Percentiles rank a stretch among this genome's conserved stretches.
These are phyloP conservation scores for Dromas ardeola DNA, from an alignment of 2,113 vertebrate species.

Conservation along the genomic window DNA sequence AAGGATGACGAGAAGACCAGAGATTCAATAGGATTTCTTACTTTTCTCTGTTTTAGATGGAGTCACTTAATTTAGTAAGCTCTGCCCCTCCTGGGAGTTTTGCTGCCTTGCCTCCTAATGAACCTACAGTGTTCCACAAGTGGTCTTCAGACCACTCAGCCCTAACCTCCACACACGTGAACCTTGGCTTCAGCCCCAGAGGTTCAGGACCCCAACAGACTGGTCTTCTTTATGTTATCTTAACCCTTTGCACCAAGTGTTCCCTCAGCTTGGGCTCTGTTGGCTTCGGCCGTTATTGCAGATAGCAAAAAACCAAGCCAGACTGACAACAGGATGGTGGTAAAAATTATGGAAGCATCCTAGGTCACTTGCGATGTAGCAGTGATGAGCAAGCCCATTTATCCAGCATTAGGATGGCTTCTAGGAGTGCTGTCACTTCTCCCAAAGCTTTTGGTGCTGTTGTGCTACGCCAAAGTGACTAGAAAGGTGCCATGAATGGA, in stretches of 20 bases:
- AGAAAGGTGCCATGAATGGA: neutral
- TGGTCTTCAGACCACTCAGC: neutral
- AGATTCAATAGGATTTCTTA: neutral
- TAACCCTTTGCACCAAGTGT: neutral
- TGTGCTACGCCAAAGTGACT: neutral
- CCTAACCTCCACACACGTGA: neutral
- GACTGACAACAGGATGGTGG: neutral
- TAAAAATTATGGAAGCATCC: neutral
- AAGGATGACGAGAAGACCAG: neutral
- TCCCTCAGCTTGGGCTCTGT: neutral
- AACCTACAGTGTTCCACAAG: neutral
- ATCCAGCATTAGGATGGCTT: neutral
- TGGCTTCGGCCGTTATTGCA: neutral
- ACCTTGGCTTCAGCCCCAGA: neutral
- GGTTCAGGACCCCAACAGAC: neutral
- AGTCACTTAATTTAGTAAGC: neutral
- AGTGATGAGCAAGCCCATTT: neutral
- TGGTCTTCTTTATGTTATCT: neutral
- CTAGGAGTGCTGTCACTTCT: neutral
- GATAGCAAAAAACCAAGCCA: neutral
- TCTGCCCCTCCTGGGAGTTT: neutral
- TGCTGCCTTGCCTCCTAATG: neutral
- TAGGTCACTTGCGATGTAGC: neutral
- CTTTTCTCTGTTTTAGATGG: neutral
- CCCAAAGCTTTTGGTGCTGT: neutral